Conservation (phyloP, 2,797 vertebrate species). For the Sebastes trivittatus region DNA sequence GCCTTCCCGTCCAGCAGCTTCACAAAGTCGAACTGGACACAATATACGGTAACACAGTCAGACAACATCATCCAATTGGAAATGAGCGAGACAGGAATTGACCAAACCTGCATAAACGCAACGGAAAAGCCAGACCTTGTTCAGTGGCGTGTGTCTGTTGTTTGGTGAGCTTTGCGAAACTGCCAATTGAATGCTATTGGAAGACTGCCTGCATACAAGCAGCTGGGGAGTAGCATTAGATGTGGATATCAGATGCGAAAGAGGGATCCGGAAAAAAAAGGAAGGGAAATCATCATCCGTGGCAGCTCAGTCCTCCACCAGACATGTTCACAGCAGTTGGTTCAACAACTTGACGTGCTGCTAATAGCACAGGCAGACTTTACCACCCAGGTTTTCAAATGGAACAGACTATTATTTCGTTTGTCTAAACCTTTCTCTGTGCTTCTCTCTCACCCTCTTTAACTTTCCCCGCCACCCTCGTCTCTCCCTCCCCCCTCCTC, state of each 20-base stretch:
- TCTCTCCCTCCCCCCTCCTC: slow-evolving; percentile 28
- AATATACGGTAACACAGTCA: slow-evolving; percentile 26
- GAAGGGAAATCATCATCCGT: background rate
- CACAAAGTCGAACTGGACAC: slow-evolving; percentile 93
- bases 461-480: slow-evolving; percentile 29
- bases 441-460: slow-evolving; percentile 45
- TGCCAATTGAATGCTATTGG: slow-evolving; percentile 12
- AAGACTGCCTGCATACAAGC: slow-evolving; percentile 15
- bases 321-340: slow-evolving; percentile 1
- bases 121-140: background rate
- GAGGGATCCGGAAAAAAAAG: background rate
- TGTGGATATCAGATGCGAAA: slow-evolving; percentile 35
- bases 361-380: slow-evolving; percentile 42
- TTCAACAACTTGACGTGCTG: slow-evolving; percentile 32
- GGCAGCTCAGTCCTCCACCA: slow-evolving; percentile 19
- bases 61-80: background rate
- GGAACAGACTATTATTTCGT: slow-evolving; percentile 56
- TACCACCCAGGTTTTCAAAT: slow-evolving; percentile 47
- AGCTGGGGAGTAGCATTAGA: slow-evolving; percentile 4
- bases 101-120: slow-evolving; percentile 27
- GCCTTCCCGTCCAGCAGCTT: slow-evolving; percentile 96
- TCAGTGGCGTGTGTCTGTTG: slow-evolving; percentile 21
- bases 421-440: slow-evolving; percentile 43
- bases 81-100: background rate
- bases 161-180: slow-evolving; percentile 19